Evolutionary conservation across 2,797 vertebrate species (phyloP), one percentile per base, ranked within the genome.

Genomic region (Paratrypauchen microcephalus): DNA sequence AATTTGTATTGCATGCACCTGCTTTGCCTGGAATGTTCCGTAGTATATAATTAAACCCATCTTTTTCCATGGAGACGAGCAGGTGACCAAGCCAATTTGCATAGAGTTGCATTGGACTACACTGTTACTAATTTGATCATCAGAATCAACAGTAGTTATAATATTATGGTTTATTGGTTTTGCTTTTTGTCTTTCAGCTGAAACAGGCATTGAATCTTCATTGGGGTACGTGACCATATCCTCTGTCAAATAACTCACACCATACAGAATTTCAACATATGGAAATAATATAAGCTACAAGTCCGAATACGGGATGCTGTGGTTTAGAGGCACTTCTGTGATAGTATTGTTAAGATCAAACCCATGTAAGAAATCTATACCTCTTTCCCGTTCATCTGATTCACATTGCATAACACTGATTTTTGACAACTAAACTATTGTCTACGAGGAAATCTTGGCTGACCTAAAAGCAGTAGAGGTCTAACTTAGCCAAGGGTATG

Each of bases 201-300:
- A 63, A 4, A n/a, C 32, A 55, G 5, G 0, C 63, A 45, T 60
- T 60, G 62, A 56, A 62, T 67, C 72, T 83, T 86, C 84, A 23
- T 70, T 75, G 85, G 85, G 82, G 84, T 81, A 70, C 60, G 66
- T n/a, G 68, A 64, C 68, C 54, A 41, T n/a, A 73, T 70, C 78
- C 83, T 79, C 65, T 73, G 83, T 84, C 69, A 77, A 83, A 83
- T 72, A 74, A 48, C 54, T 66, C 73, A 87, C 71, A 75, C 59
- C 77, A 62, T 58, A 23, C 66, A 75, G 72, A 30, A 73, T 81
- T 73, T 58, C 47, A 5, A 66, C 76, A 86, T 74, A 69, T 87
- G 82, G 78, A 78, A 76, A 69, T 75, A 24, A 54, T 81, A 77
- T 79, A 68, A 77, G 71, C 72, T 68, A 13, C 61, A 72, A 57